Base-by-base conservation (phyloP, 2,113 vertebrate genomes). In the Arenaria interpres region DNA sequence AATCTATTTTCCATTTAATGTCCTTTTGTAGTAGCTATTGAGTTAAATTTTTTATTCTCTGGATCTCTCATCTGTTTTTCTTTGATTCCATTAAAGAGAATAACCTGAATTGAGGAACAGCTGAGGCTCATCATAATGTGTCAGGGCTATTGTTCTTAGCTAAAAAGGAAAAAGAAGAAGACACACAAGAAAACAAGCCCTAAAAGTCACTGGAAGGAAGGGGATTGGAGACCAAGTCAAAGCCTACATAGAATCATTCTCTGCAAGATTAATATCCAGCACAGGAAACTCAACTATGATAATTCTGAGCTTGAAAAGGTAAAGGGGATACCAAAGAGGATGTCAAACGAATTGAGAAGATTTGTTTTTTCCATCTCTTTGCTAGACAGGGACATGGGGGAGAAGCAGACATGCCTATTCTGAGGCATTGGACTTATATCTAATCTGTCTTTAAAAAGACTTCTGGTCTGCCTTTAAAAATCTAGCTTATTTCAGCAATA, bases 31-130 rank as follows among this genome's bases (percentile, higher is more conserved):
- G 56, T 32, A 89, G 13, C 33, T 94, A 89, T 23, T 62, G 39
- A 90, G 33, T 79, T 93, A 79, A 72, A 8, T 82, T 56, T 91
- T 94, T 89, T 93, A 64, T 85, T 89, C 60, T 91, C 67, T 90
- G 39, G 9, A 82, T 95, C 53, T 77, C 63, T 88, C 67, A 83
- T 83, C 72, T 86, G 16, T 6, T 93, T 84, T 85, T 56, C 68
- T 87, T 89, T 93, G 64, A 85, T 87, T 91, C 62, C 46, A 59
- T 91, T 96, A 75, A 82, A 93, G 74, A 82, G 45, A 30, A 81
- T 66, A 93, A 73, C 75, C 43, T 68, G 71, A 93, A 59, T 1
- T 82, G 67, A 88, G 53, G 57, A 94, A 28, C 59, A 93, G 62
- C 53, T 88, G 83, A 94, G 71, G 17, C 82, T 88, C 71, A 69